phyloP scores from a whole-genome alignment of 2,888 invertebrate genomes.

The Oscheius sp. region DNA sequence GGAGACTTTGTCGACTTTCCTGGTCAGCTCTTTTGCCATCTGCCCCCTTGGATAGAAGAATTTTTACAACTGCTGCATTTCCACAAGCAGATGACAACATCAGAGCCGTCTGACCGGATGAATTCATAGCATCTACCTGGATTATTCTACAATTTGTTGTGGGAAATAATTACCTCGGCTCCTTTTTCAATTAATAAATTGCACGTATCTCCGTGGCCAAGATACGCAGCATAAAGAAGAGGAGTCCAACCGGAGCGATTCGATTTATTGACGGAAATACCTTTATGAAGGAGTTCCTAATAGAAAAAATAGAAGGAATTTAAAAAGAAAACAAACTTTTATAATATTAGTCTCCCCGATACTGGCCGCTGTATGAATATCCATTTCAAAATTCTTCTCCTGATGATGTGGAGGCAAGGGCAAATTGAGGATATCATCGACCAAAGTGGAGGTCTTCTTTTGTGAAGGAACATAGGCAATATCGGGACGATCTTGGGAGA shows the following conservation, averaged over 20 bases:
- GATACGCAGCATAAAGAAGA: constrained; percentile 93
- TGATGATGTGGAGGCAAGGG: constrained; percentile 41
- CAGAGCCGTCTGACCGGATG: constrained; percentile 73
- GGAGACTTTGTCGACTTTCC: constrained; percentile 48
- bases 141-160: background rate
- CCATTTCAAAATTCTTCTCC: constrained; percentile 52
- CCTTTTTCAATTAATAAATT: constrained; percentile 87
- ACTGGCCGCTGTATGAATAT: constrained; percentile 59
- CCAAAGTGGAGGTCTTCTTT: constrained; percentile 24
- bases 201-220: constrained; percentile 87
- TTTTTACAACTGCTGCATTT: constrained; percentile 70
- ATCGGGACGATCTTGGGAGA: constrained; percentile 52
- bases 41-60: constrained; percentile 48
- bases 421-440: constrained; percentile 42
- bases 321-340: constrained; percentile 14
- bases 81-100: constrained; percentile 77
- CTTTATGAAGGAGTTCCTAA: constrained; percentile 32
- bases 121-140: constrained; percentile 59
- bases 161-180: constrained; percentile 76
- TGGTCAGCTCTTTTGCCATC: constrained; percentile 40
- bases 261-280: constrained; percentile 33
- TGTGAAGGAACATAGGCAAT: constrained; percentile 46
- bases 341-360: constrained; percentile 56
- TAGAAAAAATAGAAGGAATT: background rate
- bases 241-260: constrained; percentile 88